Percentiles rank a stretch among this genome's conserved stretches.
phyloP scores from a whole-genome alignment of 2,797 vertebrate genomes.

The Rhinatrema bivittatum region DNA sequence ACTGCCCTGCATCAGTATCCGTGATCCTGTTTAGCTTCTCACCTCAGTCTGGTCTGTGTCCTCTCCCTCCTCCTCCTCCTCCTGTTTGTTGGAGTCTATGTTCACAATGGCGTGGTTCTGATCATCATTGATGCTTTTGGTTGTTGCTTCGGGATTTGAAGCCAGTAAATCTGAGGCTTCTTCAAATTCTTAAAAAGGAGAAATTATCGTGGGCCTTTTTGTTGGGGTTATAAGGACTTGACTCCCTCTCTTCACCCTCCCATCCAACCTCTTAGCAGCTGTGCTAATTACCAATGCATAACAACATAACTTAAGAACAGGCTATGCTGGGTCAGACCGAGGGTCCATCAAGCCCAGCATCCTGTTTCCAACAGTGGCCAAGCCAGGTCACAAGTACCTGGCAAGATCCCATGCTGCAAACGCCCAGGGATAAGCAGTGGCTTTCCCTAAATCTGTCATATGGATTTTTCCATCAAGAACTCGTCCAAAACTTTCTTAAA shows the following conservation, averaged over 20 bases:
- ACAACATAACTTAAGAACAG: too few relatives aligned
- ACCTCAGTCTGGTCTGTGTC: constrained; percentile 64
- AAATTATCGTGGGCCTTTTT: background rate
- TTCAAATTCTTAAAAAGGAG: constrained; percentile 63
- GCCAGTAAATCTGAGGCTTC: constrained; percentile 67
- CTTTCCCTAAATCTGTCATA: too few relatives aligned
- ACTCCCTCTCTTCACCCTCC: too few relatives aligned
- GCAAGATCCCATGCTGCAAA: too few relatives aligned
- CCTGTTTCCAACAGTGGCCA: too few relatives aligned
- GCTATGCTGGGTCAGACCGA: too few relatives aligned
- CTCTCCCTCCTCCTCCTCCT: constrained; percentile 18
- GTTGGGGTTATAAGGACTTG: background rate
- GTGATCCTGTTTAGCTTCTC: background rate
- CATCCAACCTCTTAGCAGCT: background rate
- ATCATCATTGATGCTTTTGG: constrained; percentile 39
- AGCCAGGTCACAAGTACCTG: too few relatives aligned
- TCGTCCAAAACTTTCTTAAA: too few relatives aligned
- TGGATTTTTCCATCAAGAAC: too few relatives aligned
- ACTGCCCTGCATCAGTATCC: constrained; percentile 1
- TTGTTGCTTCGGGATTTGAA: constrained; percentile 56
- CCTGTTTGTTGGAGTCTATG: constrained; percentile 9
- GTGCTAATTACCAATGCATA: too few relatives aligned
- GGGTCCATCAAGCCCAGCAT: too few relatives aligned
- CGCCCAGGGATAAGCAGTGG: too few relatives aligned
- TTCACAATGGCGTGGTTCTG: constrained; percentile 19